Percentiles rank a stretch among this genome's conserved stretches.
phyloP scores from a whole-genome alignment of 2,113 vertebrate species.

The Helogale parvula region DNA sequence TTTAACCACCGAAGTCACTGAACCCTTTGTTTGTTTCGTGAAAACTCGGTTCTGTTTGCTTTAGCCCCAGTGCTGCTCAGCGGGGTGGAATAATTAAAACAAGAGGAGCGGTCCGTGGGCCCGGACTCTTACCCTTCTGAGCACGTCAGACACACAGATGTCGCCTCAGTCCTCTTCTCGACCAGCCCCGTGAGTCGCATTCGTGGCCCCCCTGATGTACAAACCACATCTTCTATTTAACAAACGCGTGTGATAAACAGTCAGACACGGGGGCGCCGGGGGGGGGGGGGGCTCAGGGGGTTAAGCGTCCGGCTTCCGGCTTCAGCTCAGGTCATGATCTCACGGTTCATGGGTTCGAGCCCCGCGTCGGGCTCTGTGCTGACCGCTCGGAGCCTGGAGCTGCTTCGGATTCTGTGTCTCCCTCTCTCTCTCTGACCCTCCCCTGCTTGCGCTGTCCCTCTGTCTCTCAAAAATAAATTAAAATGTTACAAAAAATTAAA shows the following conservation, averaged over 20 bases:
- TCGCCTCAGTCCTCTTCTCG: too few species aligned
- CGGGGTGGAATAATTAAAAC: constrained; percentile 52
- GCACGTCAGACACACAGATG: neutral
- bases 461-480: too few species aligned
- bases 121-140: neutral
- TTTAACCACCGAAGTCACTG: neutral
- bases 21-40: neutral
- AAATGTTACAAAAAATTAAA: too few species aligned
- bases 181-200: neutral
- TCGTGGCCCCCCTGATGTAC: neutral
- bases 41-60: neutral
- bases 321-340: too few species aligned
- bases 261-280: neutral
- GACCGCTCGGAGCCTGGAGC: too few species aligned
- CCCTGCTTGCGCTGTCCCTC: too few species aligned
- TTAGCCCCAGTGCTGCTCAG: constrained; percentile 19
- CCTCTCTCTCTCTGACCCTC: too few species aligned
- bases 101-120: neutral
- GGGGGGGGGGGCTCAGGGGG: too few species aligned
- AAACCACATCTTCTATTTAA: neutral
- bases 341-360: too few species aligned
- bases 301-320: too few species aligned
- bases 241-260: neutral
- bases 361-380: too few species aligned
- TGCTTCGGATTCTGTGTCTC: too few species aligned